A percentile compares a stretch with the other conserved stretches of the same genome.
phyloP scores from a whole-genome alignment of 2,888 invertebrate species.

The Plutella xylostella region DNA sequence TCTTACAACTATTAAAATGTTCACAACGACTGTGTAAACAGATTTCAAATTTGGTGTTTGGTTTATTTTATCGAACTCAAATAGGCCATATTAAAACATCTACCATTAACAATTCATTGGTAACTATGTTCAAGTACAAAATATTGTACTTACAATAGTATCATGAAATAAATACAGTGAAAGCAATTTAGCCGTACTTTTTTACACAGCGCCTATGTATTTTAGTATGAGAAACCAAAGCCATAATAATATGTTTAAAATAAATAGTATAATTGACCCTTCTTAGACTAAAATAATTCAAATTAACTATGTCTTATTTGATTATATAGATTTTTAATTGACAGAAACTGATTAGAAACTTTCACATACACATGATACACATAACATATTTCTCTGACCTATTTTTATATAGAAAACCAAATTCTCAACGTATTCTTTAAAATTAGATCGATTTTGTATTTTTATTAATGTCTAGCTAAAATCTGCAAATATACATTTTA shows the following conservation, averaged over 20 bases:
- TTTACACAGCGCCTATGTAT: not conserved
- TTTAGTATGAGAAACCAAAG: not conserved
- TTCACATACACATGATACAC: slow-evolving; percentile 27
- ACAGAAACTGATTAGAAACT: slow-evolving; percentile 62
- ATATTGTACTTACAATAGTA: not conserved
- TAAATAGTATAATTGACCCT: slow-evolving; percentile 63
- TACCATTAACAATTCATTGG: no score
- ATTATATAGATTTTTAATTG: slow-evolving; percentile 47
- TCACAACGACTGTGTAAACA: not conserved
- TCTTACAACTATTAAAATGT: slow-evolving; percentile 57
- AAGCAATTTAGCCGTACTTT: not conserved
- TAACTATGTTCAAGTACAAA: no score
- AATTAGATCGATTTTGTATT: slow-evolving; percentile 1
- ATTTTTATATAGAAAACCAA: slow-evolving; percentile 38
- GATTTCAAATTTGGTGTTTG: slow-evolving; percentile 4
- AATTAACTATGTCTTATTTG: slow-evolving; percentile 53
- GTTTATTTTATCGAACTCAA: not conserved
- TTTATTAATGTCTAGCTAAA: slow-evolving; percentile 39
- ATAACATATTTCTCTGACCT: slow-evolving; percentile 29
- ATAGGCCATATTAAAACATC: not conserved
- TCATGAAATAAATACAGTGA: not conserved
- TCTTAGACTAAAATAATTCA: slow-evolving; percentile 65
- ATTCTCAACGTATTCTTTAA: slow-evolving; percentile 18
- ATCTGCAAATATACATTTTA: slow-evolving; percentile 62
- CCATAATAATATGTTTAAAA: slow-evolving; percentile 26